A percentile compares a stretch with the other conserved stretches of the same genome.
These are phyloP conservation scores for Empis livida DNA, from an alignment of 2,888 invertebrate genomes.

Conservation along the genomic window DNA sequence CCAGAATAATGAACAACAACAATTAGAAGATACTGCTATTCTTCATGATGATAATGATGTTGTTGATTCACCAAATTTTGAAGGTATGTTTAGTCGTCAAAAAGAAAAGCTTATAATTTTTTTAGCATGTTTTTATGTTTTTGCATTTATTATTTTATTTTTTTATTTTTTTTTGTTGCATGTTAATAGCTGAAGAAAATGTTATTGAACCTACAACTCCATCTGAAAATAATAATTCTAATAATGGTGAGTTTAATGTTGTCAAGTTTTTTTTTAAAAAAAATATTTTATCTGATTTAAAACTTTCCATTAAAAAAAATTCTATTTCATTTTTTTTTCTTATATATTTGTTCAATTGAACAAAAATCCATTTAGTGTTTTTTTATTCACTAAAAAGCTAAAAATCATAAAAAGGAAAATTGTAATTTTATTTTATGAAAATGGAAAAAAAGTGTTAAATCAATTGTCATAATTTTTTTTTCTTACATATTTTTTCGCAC, in stretches of 20 bases:
- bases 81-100: too few species aligned
- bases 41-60: constrained; percentile 23
- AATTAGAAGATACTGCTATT: constrained; percentile 22
- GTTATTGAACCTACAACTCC: constrained; percentile 17
- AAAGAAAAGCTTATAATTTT: constrained; percentile 7
- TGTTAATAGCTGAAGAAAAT: constrained; percentile 5
- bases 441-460: background rate
- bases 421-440: background rate
- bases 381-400: too few species aligned
- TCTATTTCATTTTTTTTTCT: too few species aligned
- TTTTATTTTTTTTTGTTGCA: constrained; percentile 14
- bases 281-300: too few species aligned
- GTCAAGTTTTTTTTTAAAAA: too few species aligned
- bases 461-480: constrained; percentile 2
- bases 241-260: constrained; percentile 14
- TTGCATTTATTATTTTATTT: constrained; percentile 7
- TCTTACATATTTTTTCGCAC: constrained; percentile 2
- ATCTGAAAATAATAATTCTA: constrained; percentile 18
- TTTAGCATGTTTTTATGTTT: constrained; percentile 4
- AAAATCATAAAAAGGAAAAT: too few species aligned
- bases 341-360: too few species aligned
- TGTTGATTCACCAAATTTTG: constrained; percentile 28
- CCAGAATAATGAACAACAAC: constrained; percentile 27
- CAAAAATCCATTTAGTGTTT: too few species aligned
- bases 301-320: too few species aligned